Conservation (phyloP, 2,797 vertebrate species). For the Lophius americanus region DNA sequence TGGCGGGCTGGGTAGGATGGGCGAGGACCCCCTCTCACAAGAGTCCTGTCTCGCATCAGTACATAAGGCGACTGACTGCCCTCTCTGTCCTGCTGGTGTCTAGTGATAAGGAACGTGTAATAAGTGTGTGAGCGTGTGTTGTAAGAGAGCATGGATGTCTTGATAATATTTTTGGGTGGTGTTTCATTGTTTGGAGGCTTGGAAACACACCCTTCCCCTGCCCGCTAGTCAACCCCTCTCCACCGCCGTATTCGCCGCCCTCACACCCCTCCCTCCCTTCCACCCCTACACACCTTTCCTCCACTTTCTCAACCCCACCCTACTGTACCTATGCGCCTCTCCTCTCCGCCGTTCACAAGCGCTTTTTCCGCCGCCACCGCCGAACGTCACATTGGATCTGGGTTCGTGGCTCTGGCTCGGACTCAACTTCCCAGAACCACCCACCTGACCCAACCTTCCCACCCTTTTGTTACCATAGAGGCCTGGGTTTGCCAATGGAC, state of each 20-base stretch:
- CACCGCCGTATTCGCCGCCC: slow-evolving; percentile 78
- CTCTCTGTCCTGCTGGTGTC: slow-evolving; percentile 41
- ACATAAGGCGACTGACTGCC: slow-evolving; percentile 20
- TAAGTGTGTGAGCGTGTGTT: slow-evolving; percentile 13
- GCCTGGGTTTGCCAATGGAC: slow-evolving; percentile 55
- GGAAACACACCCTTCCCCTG: slow-evolving; percentile 50
- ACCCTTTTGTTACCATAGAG: slow-evolving; percentile 51
- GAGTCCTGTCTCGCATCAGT: slow-evolving; percentile 51
- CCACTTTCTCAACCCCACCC: slow-evolving; percentile 31
- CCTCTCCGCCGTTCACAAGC: slow-evolving; percentile 77
- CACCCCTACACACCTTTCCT: slow-evolving; percentile 23
- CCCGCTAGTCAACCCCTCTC: slow-evolving; percentile 66
- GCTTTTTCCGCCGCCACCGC: slow-evolving; percentile 74
- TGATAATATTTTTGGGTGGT: slow-evolving; percentile 29
- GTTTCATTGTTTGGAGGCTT: slow-evolving; percentile 65
- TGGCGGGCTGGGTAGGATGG: slow-evolving; percentile 36
- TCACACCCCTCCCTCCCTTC: slow-evolving; percentile 28
- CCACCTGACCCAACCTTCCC: slow-evolving; percentile 64
- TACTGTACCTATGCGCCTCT: slow-evolving; percentile 64
- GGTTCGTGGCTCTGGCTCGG: slow-evolving; percentile 68
- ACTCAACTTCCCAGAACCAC: slow-evolving; percentile 66
- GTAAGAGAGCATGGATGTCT: slow-evolving; percentile 32
- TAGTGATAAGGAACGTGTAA: slow-evolving; percentile 24
- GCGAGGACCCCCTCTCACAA: slow-evolving; percentile 20
- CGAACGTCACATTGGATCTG: slow-evolving; percentile 72